These are phyloP conservation scores for Cydia strobilella DNA, from an alignment of 1,140 invertebrate species.

Conservation along the genomic window DNA sequence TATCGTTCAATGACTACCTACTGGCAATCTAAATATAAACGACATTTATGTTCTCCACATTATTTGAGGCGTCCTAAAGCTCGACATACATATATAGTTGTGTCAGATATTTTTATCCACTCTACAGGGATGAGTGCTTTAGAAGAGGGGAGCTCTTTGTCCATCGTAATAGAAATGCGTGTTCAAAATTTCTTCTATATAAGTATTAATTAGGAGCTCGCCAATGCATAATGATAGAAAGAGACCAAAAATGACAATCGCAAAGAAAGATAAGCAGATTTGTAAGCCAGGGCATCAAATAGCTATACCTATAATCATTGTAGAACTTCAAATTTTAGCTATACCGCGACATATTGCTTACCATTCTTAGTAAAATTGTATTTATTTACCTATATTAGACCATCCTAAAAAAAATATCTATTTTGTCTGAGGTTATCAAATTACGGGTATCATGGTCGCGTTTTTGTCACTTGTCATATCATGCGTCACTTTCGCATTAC, in stretches of 20 bases:
- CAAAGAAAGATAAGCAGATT: background rate
- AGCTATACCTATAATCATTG: too few species aligned
- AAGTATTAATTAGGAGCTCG: background rate
- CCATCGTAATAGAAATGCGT: background rate
- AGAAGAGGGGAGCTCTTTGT: background rate
- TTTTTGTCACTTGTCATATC: too few species aligned
- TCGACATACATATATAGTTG: background rate
- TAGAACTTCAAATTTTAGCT: too few species aligned
- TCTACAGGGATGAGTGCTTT: background rate
- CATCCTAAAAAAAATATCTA: too few species aligned
- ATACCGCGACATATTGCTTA: too few species aligned
- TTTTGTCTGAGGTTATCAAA: too few species aligned
- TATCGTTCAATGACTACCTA: background rate
- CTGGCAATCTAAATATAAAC: background rate
- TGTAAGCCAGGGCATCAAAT: too few species aligned
- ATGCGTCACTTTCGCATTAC: too few species aligned
- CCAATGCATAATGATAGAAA: background rate
- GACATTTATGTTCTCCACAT: background rate
- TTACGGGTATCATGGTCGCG: too few species aligned
- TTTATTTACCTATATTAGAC: too few species aligned
- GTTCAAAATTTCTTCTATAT: too few species aligned
- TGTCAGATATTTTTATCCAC: slow-evolving; percentile 14
- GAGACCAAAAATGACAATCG: background rate
- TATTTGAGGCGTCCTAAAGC: background rate
- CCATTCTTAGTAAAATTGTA: too few species aligned